Conservation (phyloP, 2,797 vertebrate species). For the Sebastiscus albofasciatus region DNA sequence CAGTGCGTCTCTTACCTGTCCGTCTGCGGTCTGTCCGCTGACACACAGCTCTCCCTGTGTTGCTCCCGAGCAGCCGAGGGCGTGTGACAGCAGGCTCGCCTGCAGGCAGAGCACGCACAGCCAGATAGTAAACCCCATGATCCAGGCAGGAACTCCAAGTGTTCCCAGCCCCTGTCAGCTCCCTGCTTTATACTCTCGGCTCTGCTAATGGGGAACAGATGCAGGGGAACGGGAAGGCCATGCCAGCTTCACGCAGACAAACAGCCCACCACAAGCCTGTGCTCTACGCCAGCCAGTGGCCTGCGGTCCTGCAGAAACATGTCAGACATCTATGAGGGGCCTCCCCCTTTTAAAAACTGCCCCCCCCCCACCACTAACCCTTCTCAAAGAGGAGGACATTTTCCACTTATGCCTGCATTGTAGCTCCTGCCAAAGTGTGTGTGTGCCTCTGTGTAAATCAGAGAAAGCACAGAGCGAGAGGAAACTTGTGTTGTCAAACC, state of each 20-base stretch:
- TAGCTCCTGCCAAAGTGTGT: conserved; percentile 50
- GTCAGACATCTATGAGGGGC: conserved; percentile 79
- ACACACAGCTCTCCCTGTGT: conserved; percentile 66
- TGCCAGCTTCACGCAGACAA: conserved; percentile 83
- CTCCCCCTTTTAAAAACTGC: conserved; percentile 37
- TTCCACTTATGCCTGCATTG: conserved; percentile 74
- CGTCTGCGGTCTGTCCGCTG: conserved; percentile 65
- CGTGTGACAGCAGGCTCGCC: conserved; percentile 80
- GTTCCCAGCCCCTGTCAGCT: conserved; percentile 74
- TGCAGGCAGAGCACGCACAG: conserved; percentile 81
- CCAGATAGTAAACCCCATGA: conserved; percentile 81
- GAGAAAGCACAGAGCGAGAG: conserved; percentile 11
- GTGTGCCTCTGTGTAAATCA: conserved; percentile 13
- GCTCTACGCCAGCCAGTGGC: conserved; percentile 76
- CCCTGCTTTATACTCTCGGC: conserved; percentile 83
- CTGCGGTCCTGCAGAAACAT: conserved; percentile 82
- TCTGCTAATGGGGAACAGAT: conserved; percentile 85
- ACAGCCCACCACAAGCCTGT: conserved; percentile 79
- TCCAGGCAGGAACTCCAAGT: conserved; percentile 75
- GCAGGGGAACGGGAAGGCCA: conserved; percentile 74
- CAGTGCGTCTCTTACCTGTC: conserved; percentile 77
- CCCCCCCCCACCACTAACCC: conserved; percentile 33
- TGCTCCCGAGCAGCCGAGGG: conserved; percentile 73
- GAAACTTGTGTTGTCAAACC: conserved; percentile 49
- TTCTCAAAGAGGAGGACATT: conserved; percentile 55